Conservation (phyloP, 2,797 vertebrate species). For the Pteropus rufus region DNA sequence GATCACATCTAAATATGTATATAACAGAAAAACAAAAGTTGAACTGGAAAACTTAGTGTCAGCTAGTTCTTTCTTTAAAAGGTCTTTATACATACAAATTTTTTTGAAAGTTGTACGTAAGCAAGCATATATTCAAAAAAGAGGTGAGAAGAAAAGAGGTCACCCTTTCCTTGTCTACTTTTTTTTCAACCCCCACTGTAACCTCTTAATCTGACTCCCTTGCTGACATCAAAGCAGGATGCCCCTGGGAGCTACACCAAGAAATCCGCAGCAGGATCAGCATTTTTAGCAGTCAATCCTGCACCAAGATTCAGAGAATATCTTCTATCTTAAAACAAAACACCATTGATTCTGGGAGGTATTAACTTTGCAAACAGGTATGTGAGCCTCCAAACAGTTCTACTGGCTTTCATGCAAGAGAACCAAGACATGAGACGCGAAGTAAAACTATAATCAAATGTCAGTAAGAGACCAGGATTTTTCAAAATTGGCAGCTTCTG, state of each 20-base stretch:
- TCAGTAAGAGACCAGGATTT: neutral
- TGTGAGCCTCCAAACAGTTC: neutral
- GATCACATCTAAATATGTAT: neutral
- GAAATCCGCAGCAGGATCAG: neutral
- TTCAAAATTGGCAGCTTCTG: neutral
- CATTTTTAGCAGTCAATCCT: neutral
- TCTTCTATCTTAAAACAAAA: constrained; percentile 58
- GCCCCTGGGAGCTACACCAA: neutral
- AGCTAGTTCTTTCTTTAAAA: neutral
- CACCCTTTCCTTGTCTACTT: neutral
- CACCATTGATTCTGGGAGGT: neutral
- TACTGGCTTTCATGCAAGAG: neutral
- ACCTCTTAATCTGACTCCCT: constrained; percentile 21
- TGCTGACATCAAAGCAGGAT: constrained; percentile 44
- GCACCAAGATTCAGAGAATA: neutral
- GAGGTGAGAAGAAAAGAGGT: neutral
- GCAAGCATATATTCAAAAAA: neutral
- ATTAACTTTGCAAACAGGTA: constrained; percentile 16
- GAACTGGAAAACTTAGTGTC: neutral
- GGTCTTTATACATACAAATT: neutral
- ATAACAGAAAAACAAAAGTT: neutral
- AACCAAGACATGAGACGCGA: neutral
- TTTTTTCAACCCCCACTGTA: neutral
- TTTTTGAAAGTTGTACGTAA: neutral
- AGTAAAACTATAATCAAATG: neutral